Conservation (phyloP, 2,113 vertebrate species). For the Takifugu flavidus region DNA sequence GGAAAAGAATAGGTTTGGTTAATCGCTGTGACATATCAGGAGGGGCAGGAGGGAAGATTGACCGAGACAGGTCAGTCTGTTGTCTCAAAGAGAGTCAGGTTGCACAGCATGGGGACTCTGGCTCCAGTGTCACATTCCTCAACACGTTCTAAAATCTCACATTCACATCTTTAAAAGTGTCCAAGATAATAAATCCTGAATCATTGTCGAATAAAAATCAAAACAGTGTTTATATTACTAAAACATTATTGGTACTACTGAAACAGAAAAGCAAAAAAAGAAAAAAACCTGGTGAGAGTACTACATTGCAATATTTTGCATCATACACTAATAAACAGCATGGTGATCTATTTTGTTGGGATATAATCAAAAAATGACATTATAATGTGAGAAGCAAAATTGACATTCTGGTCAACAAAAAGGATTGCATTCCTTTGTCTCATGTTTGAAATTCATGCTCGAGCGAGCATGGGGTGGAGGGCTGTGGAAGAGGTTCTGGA, state of each 20-base stretch:
- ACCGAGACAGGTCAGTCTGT: slow-evolving; percentile 58
- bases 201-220: neutral
- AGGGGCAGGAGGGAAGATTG: slow-evolving; percentile 12
- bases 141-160: slow-evolving; percentile 7
- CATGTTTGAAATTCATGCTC: neutral
- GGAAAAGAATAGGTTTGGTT: slow-evolving; percentile 41
- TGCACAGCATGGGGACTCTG: slow-evolving; percentile 49
- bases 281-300: too few species aligned
- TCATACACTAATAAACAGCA: too few species aligned
- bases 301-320: too few species aligned
- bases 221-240: neutral
- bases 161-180: slow-evolving; percentile 24
- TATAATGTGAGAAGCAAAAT: too few species aligned
- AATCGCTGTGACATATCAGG: slow-evolving; percentile 55
- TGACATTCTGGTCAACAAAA: too few species aligned
- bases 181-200: slow-evolving; percentile 27
- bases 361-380: too few species aligned
- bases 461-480: neutral
- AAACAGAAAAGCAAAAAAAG: too few species aligned
- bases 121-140: slow-evolving; percentile 62
- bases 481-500: neutral
- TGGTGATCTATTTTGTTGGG: too few species aligned
- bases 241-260: too few species aligned
- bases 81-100: slow-evolving; percentile 66
- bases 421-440: neutral